Base-by-base conservation (phyloP, 1,140 invertebrate species). In the Ctenoplectra terminalis region DNA sequence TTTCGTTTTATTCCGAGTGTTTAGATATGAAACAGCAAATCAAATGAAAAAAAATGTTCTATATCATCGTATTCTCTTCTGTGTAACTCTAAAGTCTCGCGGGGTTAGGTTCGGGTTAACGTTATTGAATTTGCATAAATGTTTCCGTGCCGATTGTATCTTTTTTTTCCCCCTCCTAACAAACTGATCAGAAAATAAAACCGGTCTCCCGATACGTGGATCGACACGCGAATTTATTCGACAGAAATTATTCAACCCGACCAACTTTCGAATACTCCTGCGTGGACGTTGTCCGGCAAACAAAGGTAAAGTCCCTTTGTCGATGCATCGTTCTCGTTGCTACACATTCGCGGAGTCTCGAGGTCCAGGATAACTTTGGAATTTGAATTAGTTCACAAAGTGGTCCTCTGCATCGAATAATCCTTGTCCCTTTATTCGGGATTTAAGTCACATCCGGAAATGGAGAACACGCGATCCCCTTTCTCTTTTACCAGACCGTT, bases 171-270 rank as follows among this genome's bases (percentile, higher is more conserved):
- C 17, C 7, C 3, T 1, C 15, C 3, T 48, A 0, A 20, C 17
- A 20, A 48, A 8, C 13, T 48, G 5, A 48, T 48, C 46, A 15
- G 8, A 17, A 20, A 7, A 13, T 23, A 23, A 52, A 34, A 20
- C n/a, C 2, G 0, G 52, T 7, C 1, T 1, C 11, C 46, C 37
- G 40, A 77, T 17, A 11, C 34, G 17, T 48, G 58, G 29, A 60
- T 72, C 66, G 52, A 79, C 58, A 37, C 5, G 43, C 50, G 43
- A 70, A 85, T 71, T 34, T 56, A 86, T 72, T 69, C 13, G 46
- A 69, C 23, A 34, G 46, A 85, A 76, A 86, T 86, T 76, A 81
- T 85, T 72, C 72, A 63, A 52, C 71, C 46, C 7, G 66, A 26
- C 34, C 56, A 54, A 77, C 72, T n/a, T 67, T 86, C 40, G 26